Conservation (phyloP, 1,140 invertebrate genomes). For the Bombus confusus region DNA sequence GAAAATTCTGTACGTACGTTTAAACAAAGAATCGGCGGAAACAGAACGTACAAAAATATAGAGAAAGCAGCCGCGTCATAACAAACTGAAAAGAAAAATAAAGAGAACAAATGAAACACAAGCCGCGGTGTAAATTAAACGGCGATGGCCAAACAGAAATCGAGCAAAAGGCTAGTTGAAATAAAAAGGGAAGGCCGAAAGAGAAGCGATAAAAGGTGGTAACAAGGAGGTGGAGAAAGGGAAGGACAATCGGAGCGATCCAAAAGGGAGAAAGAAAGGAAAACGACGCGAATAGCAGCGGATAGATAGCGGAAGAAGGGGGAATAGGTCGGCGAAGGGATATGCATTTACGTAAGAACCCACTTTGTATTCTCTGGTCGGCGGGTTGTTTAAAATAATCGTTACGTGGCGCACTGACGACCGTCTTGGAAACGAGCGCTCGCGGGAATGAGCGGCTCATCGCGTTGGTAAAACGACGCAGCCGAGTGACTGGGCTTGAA, state of each 20-base stretch:
- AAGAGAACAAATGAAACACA: no score
- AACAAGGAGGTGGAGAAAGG: not conserved
- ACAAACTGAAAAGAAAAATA: no score
- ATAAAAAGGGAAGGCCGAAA: not conserved
- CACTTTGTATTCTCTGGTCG: slow-evolving; percentile 77
- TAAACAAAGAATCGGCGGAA: not conserved
- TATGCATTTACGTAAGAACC: slow-evolving; percentile 77
- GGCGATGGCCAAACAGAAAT: no score
- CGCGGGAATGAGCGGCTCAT: slow-evolving; percentile 49
- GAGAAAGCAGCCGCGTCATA: no score
- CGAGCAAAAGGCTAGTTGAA: not conserved
- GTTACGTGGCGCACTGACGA: slow-evolving; percentile 65
- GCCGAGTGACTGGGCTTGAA: slow-evolving; percentile 5
- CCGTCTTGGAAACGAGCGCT: slow-evolving; percentile 42
- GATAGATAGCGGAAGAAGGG: slow-evolving; percentile 2
- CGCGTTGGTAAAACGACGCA: not conserved
- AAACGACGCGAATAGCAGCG: not conserved
- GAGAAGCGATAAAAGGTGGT: not conserved
- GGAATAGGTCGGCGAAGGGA: slow-evolving; percentile 35
- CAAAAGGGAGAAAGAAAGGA: not conserved
- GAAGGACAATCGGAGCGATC: not conserved
- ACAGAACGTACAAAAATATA: not conserved
- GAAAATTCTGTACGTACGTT: no score
- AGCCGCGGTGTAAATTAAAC: no score
- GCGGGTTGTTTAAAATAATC: slow-evolving; percentile 78